Conservation (phyloP, 2,113 vertebrate species). For the Neogale vison region DNA sequence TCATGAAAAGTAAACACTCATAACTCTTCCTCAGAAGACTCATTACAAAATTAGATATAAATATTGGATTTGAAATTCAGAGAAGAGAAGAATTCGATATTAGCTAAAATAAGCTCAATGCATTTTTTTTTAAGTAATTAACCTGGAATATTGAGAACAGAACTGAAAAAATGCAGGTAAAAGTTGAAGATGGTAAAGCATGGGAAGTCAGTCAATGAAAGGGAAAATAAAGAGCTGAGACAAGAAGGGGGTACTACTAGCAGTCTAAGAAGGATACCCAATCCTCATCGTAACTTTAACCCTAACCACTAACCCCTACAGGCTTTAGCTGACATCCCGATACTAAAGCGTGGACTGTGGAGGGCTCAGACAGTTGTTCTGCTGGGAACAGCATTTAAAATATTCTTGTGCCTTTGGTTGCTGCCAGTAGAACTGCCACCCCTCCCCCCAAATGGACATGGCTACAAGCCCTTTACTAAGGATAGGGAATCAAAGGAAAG, state of each 20-base stretch:
- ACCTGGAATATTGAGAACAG: neutral
- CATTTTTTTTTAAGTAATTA: conserved; percentile 1
- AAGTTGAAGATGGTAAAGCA: neutral
- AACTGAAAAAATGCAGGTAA: neutral
- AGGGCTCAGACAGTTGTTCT: neutral
- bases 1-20: conserved; percentile 36
- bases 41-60: neutral
- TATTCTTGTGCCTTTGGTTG: neutral
- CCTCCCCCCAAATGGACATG: neutral
- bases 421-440: neutral
- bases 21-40: conserved; percentile 12
- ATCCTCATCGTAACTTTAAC: neutral
- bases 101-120: conserved; percentile 4
- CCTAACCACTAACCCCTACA: neutral
- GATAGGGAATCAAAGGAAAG: neutral
- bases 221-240: neutral
- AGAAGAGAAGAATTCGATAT: conserved; percentile 7
- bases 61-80: conserved; percentile 32
- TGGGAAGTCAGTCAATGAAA: neutral
- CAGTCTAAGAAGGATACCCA: fast-evolving
- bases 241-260: fast-evolving
- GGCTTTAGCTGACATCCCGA: neutral
- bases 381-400: neutral
- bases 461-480: neutral
- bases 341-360: neutral